Evolutionary conservation across 2,888 invertebrate genomes (phyloP).

Genomic region (Galeopsomyia nigrocyanea): DNA sequence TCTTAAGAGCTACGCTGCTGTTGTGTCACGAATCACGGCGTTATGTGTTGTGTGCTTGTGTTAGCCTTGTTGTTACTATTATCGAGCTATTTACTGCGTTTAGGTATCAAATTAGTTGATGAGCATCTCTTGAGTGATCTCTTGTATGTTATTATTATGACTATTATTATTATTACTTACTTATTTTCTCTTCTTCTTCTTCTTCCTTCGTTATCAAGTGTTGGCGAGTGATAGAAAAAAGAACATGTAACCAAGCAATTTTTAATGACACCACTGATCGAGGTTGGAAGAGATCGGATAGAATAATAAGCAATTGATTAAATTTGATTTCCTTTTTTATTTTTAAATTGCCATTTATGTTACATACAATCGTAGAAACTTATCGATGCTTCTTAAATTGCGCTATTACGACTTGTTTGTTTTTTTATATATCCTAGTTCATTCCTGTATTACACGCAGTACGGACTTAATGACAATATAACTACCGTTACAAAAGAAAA

Average conservation of each 20-base stretch:
- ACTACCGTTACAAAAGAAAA: slow-evolving; percentile 47
- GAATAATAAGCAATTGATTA: slow-evolving; percentile 31
- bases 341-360: slow-evolving; percentile 55
- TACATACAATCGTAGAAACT: slow-evolving; percentile 60
- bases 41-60: slow-evolving; percentile 58
- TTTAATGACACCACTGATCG: slow-evolving; percentile 23
- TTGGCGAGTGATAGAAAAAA: slow-evolving; percentile 19
- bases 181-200: neutral
- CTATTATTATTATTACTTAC: slow-evolving; percentile 15
- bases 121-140: slow-evolving; percentile 43
- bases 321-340: slow-evolving; percentile 49
- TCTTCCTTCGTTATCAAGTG: neutral
- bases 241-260: slow-evolving; percentile 9
- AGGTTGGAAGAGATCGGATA: slow-evolving; percentile 22
- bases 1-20: too few relatives aligned
- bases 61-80: slow-evolving; percentile 59
- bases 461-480: slow-evolving; percentile 54
- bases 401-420: slow-evolving; percentile 50
- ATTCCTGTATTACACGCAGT: slow-evolving; percentile 54
- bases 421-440: slow-evolving; percentile 48
- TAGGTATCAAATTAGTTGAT: slow-evolving; percentile 41
- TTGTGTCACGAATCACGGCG: slow-evolving; percentile 46
- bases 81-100: slow-evolving; percentile 47
- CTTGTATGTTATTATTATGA: slow-evolving; percentile 40
- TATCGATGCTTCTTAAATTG: slow-evolving; percentile 55